Evolutionary conservation across 2,113 vertebrate genomes (phyloP), one percentile per base, ranked within the genome.

Genomic region (human (Homo sapiens)): DNA sequence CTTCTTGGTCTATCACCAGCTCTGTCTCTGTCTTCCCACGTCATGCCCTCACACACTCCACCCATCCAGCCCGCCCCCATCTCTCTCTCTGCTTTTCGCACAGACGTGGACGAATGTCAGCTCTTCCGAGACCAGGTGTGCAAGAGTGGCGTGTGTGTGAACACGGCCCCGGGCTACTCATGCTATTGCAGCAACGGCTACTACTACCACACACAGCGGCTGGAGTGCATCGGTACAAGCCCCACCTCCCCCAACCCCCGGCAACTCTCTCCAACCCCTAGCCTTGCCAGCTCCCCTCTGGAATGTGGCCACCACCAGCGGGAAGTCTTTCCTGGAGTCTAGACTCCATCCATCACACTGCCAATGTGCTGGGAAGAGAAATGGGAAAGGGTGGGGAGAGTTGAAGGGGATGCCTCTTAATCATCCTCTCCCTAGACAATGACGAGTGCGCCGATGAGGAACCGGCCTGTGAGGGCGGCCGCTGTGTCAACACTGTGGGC

Each of bases 31-130:
- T 73, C 95, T 72, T 75, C 45, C 40, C 81, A 10, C 9, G 22
- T 25, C 35, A 20, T 30, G 30, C 57, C 16, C 38, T 23, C 66
- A n/a, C 40, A 23, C 23, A 18, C 68, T 32, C 6, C 75, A 50
- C 30, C 6, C 14, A 17, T n/a, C 48, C 52, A 2, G 23, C 23
- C 70, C 22, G 12, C 20, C 22, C 55, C 75, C 70, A 30, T 45
- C 38, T 61, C 43, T 81, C 59, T 35, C 32, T 73, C 20, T 80
- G 64, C 55, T 90, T 93, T 87, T 94, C 50, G 83, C 23, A 11
- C 98, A 99, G 99, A 99, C 48, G 99, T 99, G 98, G 99, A 99
- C 13, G 99, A 99, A 98, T 99, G 99, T 90, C 98, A 99, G 66
- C 98, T 99, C 50, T 99, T 99, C 96, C 98, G 98, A 45, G 98